phyloP scores from a whole-genome alignment of 1,140 invertebrate species.

The Lordiphosa collinella region DNA sequence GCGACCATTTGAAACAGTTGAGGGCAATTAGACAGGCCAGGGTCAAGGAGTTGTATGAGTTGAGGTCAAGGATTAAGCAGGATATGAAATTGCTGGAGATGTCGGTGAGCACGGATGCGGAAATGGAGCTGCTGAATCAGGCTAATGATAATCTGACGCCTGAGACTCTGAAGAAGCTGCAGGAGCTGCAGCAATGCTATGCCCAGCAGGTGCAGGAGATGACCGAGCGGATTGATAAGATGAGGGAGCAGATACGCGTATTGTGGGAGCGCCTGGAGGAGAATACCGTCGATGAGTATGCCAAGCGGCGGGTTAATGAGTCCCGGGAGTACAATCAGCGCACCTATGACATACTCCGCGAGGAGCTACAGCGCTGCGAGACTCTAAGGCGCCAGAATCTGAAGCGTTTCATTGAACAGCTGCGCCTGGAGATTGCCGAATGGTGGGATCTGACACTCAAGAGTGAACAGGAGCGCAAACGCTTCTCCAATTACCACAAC shows the following conservation, averaged over 20 bases:
- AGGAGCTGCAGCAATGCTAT: slow-evolving; percentile 26
- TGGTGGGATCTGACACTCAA: slow-evolving; percentile 88
- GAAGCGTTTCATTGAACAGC: slow-evolving; percentile 85
- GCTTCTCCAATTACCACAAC: slow-evolving; percentile 83
- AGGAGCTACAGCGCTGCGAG: slow-evolving; percentile 84
- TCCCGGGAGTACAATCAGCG: slow-evolving; percentile 69
- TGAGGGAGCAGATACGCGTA: slow-evolving; percentile 80
- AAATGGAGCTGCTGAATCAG: slow-evolving; percentile 48
- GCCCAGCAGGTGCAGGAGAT: slow-evolving; percentile 63
- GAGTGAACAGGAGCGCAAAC: slow-evolving; percentile 82
- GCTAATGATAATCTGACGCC: slow-evolving; percentile 50
- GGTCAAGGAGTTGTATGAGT: slow-evolving; percentile 26
- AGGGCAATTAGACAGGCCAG: slow-evolving; percentile 30
- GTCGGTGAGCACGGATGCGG: slow-evolving; percentile 32
- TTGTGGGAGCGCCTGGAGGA: slow-evolving; percentile 83
- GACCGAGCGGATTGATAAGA: slow-evolving; percentile 79
- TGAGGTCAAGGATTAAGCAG: slow-evolving; percentile 47
- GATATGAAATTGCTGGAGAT: slow-evolving; percentile 43
- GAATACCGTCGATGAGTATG: slow-evolving; percentile 34
- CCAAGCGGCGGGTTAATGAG: slow-evolving; percentile 25
- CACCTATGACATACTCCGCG: slow-evolving; percentile 81
- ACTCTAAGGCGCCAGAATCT: slow-evolving; percentile 84
- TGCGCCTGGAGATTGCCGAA: slow-evolving; percentile 84
- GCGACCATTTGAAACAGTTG: slow-evolving; percentile 32
- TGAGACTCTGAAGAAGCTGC: slow-evolving; percentile 33